Evolutionary conservation across 2,888 invertebrate genomes (phyloP).

Genomic region (Lathronympha strigana): DNA sequence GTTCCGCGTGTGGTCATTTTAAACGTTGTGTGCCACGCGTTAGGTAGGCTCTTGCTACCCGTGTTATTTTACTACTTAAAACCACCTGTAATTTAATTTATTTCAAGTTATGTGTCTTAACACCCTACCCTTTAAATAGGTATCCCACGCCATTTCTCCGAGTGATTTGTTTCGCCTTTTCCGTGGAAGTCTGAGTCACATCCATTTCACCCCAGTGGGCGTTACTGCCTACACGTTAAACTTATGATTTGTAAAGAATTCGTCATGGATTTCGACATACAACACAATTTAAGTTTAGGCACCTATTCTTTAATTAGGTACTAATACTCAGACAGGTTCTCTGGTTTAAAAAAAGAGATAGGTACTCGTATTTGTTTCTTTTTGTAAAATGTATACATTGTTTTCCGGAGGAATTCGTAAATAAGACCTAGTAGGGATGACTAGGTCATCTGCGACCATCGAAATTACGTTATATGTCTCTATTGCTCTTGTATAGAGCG

Average conservation of each 20-base stretch:
- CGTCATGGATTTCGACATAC: not conserved
- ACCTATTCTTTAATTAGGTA: not conserved
- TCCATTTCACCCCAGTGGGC: slow-evolving; percentile 8
- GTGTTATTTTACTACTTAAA: too few relatives aligned
- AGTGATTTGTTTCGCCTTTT: slow-evolving; percentile 9
- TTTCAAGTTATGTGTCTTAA: not conserved
- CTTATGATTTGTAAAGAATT: not conserved
- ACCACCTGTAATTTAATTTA: not conserved
- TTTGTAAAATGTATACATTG: too few relatives aligned
- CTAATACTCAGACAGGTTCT: not conserved
- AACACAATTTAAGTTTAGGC: not conserved
- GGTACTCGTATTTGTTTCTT: too few relatives aligned
- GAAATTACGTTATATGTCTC: too few relatives aligned
- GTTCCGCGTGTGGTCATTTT: too few relatives aligned
- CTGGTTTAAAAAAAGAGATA: not conserved
- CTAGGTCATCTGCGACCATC: too few relatives aligned
- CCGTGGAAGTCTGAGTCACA: slow-evolving; percentile 15
- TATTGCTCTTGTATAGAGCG: too few relatives aligned
- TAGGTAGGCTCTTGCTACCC: too few relatives aligned
- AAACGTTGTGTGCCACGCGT: too few relatives aligned
- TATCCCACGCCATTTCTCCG: not conserved
- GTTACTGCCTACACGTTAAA: slow-evolving; percentile 5
- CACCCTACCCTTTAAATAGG: not conserved
- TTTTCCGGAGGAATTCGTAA: too few relatives aligned
- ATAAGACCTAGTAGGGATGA: too few relatives aligned